Percentiles rank a stretch among this genome's conserved stretches.
Conservation (phyloP, 2,797 vertebrate species). For the Luscinia luscinia region DNA sequence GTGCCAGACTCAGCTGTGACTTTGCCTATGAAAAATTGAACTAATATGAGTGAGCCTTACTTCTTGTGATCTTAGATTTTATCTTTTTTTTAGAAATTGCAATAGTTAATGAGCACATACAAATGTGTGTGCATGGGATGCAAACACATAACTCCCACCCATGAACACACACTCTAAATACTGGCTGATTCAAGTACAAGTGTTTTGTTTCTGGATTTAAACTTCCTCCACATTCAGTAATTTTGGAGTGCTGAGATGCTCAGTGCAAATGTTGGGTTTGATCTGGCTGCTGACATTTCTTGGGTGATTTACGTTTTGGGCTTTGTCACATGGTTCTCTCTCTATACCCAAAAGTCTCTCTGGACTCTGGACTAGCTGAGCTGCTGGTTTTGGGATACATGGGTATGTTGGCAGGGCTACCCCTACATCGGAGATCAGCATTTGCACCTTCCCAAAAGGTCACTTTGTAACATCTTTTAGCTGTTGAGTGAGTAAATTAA, state of each 20-base stretch:
- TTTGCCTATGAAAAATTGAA: background rate
- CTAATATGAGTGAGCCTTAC: rapidly evolving
- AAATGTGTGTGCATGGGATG: background rate
- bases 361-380: background rate
- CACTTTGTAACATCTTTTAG: background rate
- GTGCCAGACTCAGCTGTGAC: background rate
- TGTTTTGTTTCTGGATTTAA: background rate
- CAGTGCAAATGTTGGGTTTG: background rate
- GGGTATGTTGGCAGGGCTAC: background rate
- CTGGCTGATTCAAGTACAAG: background rate
- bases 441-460: background rate
- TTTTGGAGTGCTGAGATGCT: background rate
- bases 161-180: background rate
- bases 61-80: background rate
- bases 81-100: background rate
- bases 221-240: background rate
- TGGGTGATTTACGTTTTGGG: background rate
- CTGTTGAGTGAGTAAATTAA: background rate
- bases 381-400: background rate
- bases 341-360: background rate
- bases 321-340: background rate
- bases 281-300: background rate
- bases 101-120: background rate
- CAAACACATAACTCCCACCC: background rate
- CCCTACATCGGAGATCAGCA: rapidly evolving